Conservation (phyloP, 2,888 invertebrate species). For the Aphodius granarius region DNA sequence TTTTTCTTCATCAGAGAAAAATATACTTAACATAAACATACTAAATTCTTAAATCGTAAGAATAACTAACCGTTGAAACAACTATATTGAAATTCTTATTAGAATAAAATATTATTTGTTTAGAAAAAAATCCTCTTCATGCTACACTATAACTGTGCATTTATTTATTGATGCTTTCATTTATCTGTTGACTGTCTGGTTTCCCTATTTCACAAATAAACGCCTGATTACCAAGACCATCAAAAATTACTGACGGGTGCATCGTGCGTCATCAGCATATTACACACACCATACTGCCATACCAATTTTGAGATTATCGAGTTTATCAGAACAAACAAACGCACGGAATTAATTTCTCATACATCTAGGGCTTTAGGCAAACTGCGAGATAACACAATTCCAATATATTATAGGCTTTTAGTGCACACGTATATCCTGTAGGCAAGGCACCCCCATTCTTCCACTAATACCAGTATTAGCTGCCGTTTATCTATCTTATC, state of each 20-base stretch:
- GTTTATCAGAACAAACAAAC: not conserved
- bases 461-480: slow-evolving; percentile 6
- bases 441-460: not conserved
- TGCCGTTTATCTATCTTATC: not conserved
- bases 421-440: not conserved
- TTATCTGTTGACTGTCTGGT: not conserved
- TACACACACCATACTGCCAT: not conserved
- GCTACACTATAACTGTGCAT: too few relatives aligned
- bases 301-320: not conserved
- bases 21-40: too few relatives aligned
- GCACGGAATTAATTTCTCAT: not conserved
- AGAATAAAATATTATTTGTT: too few relatives aligned
- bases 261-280: not conserved
- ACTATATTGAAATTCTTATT: too few relatives aligned
- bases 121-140: too few relatives aligned
- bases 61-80: too few relatives aligned
- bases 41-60: too few relatives aligned
- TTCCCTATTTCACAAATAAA: not conserved
- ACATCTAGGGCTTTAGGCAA: not conserved
- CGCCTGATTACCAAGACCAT: not conserved
- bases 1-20: too few relatives aligned
- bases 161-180: too few relatives aligned
- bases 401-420: not conserved
- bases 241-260: not conserved
- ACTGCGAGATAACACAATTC: not conserved